Evolutionary conservation across 2,113 vertebrate genomes (phyloP), one percentile per base, ranked within the genome.

Genomic region (Pithys albifrons): DNA sequence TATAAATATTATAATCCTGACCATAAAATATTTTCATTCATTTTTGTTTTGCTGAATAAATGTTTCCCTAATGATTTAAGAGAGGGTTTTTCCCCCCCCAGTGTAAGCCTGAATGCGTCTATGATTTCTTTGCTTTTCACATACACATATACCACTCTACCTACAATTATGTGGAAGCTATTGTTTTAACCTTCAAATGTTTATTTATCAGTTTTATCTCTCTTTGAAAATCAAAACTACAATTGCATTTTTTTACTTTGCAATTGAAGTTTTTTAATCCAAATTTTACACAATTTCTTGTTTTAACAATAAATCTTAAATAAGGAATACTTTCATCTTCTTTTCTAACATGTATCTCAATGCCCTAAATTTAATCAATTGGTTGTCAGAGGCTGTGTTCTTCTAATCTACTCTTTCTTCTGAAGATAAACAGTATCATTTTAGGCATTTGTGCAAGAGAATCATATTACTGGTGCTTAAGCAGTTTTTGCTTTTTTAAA

Each of bases 391-490:
- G 96, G 91, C 89, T 97, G 91, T 98, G 96, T 98, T 97, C 96
- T 97, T 97, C 97, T 98, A 98, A 98, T 98, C 97, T 98, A 97
- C 97, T 96, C 82, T 98, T 98, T 98, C 98, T 98, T 97, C 97
- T 97, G 96, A 97, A 98, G 98, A 98, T 98, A 98, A 98, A 98
- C 97, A 97, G 97, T 98, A 98, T 98, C 97, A 98, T 98, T 98
- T 98, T 97, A 98, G 96, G 97, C 97, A 97, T 98, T 98, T 98
- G 97, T 98, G 97, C 97, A 97, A 97, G 98, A 97, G 97, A 98
- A 98, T 98, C 97, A 98, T 98, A 98, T 98, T 98, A 98, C 98
- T 98, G 98, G 97, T 98, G 97, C 98, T 98, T 98, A 98, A 98
- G 98, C 98, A 98, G 97, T 98, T 98, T 98, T 98, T 97, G 95